Evolutionary conservation across 2,888 invertebrate species (phyloP).

Genomic region (Acleris literana): DNA sequence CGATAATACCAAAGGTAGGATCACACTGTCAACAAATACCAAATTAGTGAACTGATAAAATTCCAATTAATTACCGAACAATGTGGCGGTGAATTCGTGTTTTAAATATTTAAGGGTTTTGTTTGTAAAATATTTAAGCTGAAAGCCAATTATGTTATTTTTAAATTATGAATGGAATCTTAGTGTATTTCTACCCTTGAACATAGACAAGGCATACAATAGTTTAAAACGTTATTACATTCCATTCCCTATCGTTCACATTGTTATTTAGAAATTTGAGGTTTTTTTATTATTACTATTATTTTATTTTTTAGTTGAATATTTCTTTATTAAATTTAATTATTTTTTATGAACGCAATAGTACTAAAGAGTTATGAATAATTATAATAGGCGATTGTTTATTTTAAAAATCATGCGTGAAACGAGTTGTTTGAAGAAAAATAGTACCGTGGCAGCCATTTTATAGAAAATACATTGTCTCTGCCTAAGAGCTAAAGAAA

Average conservation of each 20-base stretch:
- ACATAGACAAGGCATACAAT: conserved; percentile 1
- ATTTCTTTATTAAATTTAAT: too few relatives aligned
- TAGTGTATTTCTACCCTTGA: conserved; percentile 2
- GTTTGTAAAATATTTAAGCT: too few relatives aligned
- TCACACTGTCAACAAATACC: not conserved
- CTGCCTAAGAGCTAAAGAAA: conserved; percentile 77
- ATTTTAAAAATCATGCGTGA: conserved; percentile 41
- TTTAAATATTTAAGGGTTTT: too few relatives aligned
- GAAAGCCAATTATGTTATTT: too few relatives aligned
- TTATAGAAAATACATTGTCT: conserved; percentile 75
- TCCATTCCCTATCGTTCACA: not conserved
- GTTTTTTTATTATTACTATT: too few relatives aligned
- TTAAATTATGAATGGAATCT: not conserved
- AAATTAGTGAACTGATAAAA: not conserved
- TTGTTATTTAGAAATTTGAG: not conserved
- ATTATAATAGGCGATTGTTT: not conserved
- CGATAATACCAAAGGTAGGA: conserved; percentile 17
- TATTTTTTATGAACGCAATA: too few relatives aligned
- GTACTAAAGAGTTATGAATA: too few relatives aligned
- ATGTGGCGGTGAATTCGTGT: too few relatives aligned
- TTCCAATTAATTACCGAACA: not conserved
- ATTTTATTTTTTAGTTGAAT: too few relatives aligned
- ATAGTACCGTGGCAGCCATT: conserved; percentile 77
- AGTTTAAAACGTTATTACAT: not conserved
- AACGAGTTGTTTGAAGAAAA: conserved; percentile 54